Conservation (phyloP, 2,113 vertebrate genomes). For the Hassar affinis region DNA sequence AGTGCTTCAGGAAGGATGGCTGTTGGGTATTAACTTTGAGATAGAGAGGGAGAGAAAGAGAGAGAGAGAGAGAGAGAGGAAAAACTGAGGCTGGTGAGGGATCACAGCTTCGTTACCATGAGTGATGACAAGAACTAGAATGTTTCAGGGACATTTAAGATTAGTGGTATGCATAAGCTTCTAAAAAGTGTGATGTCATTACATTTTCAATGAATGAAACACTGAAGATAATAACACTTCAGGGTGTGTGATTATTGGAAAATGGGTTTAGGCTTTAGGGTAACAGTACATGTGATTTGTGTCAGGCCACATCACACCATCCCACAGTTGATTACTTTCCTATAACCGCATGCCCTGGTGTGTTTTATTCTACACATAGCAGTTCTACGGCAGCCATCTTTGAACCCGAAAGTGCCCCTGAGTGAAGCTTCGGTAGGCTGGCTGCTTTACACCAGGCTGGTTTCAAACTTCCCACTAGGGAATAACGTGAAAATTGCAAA, state of each 20-base stretch:
- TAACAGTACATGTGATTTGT: not conserved
- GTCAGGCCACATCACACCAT: not conserved
- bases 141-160: not conserved
- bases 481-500: slow-evolving; percentile 18
- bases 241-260: not conserved
- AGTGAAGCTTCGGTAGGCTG: not conserved
- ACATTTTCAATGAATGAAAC: not conserved
- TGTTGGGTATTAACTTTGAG: too few species aligned
- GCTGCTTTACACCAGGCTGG: not conserved
- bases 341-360: not conserved
- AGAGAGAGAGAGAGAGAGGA: too few species aligned
- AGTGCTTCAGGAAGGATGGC: not conserved
- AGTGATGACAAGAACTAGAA: not conserved
- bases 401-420: not conserved
- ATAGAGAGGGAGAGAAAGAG: too few species aligned
- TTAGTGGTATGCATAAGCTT: not conserved
- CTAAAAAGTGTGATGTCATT: not conserved
- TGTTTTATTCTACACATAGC: not conserved
- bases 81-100: not conserved
- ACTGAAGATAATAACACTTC: not conserved
- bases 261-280: not conserved
- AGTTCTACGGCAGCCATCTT: not conserved
- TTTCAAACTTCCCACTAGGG: slow-evolving; percentile 7
- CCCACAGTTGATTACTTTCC: not conserved
- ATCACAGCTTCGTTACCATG: not conserved